Base-by-base conservation (phyloP, 2,888 invertebrate species). In the Tethea ocularis region DNA sequence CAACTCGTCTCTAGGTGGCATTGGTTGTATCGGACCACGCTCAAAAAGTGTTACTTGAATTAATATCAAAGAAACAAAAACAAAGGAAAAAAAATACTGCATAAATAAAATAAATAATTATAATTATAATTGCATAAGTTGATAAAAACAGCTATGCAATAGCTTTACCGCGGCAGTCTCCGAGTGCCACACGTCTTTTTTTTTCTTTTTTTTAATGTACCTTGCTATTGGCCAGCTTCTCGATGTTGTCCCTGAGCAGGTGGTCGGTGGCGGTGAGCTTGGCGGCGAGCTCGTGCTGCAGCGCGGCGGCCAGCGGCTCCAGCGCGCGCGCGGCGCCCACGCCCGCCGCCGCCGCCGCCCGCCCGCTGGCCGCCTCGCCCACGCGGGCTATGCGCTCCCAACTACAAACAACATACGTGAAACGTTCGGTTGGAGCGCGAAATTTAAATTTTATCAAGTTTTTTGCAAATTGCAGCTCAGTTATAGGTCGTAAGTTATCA, bases 221-320 rank as follows among this genome's bases (percentile, higher is more conserved):
- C 94, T 97, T 96, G 84, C 96, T 97, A 74, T 94, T 95, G 75
- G 97, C 95, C 53, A 97, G 93, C 77, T 97, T 97, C 24, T 95
- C 94, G 64, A 98, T 95, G 84, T 96, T 97, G 58, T 98, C 97
- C 64, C 96, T 95, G 51, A 98, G 89, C 72, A 96, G 93, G 55
- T 94, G 89, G 88, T 98, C 97, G 59, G 96, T 96, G 68, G 95
- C 94, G 69, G 94, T 93, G 68, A 96, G 93, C 90, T 96, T 96
- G 84, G 95, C 94, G 38, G 95, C 94, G 64, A 97, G 94, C 79
- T 97, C 97, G 71, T 94, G 87, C 76, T 96, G 96, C 68, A 98
- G 89, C 77, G 97, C 96, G 57, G 94, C 93, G 62, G 96, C 96
- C 15, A 97, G 90, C 23, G 95, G 95, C 75, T 97, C 97, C 60